Evolutionary conservation across 2,888 invertebrate species (phyloP), one percentile per base, ranked within the genome.

Genomic region (Parasteatoda lunata): DNA sequence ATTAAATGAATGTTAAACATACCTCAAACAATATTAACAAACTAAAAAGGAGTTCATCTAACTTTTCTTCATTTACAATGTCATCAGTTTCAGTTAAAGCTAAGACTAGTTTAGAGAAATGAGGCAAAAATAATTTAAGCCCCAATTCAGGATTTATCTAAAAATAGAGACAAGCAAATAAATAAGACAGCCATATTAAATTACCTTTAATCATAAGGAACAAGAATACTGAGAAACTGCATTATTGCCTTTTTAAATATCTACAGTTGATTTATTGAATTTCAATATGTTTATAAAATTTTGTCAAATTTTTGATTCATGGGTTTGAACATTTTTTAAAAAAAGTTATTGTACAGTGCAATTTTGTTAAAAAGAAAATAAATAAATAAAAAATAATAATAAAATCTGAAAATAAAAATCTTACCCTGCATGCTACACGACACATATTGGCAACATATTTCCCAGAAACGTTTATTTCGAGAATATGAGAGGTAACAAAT

Each of bases 401-500:
- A 11, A 49, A 75, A 75, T 47, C 11, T 9, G n/a, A 54, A 54
- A 48, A 7, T 13, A 52, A 59, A 80, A n/a, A n/a, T n/a, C 90
- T 89, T 90, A 93, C 93, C 91, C 92, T 93, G 64, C 93, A 92
- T 83, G 93, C 93, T 54, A 93, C 92, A 83, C 94, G 94, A 88
- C 96, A 94, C 86, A 97, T 92, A 9, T 95, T 94, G 0, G 95
- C 96, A 0, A 96, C 94, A 91, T 96, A 94, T 91, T 95, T 95
- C 0, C 97, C 97, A 0, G 97, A 95, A 0, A 97, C 95, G 90
- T 95, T 95, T 0, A 95, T 95, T 91, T 97, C 97, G 90, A 96
- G 94, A n/a, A 96, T 95, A 51, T 95, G 94, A 78, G 94, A 94
- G 0, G 94, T 94, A 0, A 93, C 91, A 91, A 96, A 97, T 9